Percentiles rank a stretch among this genome's conserved stretches.
phyloP scores from a whole-genome alignment of 2,797 vertebrate species.

The Phataginus tricuspis region DNA sequence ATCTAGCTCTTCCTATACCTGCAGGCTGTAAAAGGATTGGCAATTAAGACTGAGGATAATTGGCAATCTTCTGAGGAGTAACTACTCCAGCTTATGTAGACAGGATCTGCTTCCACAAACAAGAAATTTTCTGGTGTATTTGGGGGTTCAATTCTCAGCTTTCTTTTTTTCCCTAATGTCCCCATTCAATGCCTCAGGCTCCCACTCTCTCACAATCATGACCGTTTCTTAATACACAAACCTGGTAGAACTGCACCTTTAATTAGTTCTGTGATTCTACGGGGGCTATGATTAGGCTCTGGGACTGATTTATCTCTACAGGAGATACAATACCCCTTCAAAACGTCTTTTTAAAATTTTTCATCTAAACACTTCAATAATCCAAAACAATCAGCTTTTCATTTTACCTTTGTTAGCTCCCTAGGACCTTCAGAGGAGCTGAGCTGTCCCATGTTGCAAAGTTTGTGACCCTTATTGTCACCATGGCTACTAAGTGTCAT shows the following conservation, averaged over 20 bases:
- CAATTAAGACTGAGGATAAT: neutral
- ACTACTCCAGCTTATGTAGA: neutral
- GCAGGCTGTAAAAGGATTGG: neutral
- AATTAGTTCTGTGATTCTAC: neutral
- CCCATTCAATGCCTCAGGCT: neutral
- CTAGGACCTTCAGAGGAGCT: neutral
- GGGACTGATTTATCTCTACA: neutral
- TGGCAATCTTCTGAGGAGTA: neutral
- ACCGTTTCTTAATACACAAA: neutral
- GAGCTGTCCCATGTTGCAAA: neutral
- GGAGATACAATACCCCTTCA: neutral
- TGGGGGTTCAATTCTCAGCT: neutral
- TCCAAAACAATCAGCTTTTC: neutral
- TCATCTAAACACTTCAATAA: neutral
- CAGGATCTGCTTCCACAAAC: neutral
- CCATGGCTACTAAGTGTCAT: neutral
- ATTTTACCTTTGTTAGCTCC: neutral
- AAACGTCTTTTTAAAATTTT: neutral
- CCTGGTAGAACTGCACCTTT: neutral
- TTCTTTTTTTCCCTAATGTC: neutral
- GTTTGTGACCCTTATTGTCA: neutral
- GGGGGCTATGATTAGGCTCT: neutral
- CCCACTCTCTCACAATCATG: neutral
- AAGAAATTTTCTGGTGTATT: neutral
- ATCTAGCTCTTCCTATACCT: neutral